phyloP scores from a whole-genome alignment of 2,797 vertebrate genomes.

The Falco novaeseelandiae region DNA sequence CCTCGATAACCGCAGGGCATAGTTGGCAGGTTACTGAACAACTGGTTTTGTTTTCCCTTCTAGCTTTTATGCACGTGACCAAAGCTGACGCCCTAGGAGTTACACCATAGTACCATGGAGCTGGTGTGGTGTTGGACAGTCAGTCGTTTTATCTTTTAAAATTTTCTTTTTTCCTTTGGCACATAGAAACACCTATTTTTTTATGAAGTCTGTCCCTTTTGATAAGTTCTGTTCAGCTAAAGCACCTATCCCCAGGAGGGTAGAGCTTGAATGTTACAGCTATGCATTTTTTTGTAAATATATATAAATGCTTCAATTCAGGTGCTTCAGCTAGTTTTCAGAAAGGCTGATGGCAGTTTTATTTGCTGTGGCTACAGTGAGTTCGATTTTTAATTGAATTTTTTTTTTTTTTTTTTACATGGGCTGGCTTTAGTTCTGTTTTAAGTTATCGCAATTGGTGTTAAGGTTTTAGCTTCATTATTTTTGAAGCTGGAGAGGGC shows the following conservation, averaged over 20 bases:
- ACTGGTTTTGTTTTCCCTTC: not conserved
- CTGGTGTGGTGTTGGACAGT: not conserved
- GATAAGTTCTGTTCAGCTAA: not conserved
- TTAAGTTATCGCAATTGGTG: not conserved
- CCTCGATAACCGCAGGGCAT: not conserved
- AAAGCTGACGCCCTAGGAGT: not conserved
- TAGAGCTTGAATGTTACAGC: not conserved
- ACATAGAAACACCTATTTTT: not conserved
- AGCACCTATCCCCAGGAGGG: not conserved
- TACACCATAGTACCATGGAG: accelerated
- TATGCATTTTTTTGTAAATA: not conserved
- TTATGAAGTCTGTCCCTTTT: not conserved
- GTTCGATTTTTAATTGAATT: not conserved
- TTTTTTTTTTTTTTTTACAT: not conserved
- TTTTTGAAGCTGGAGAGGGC: not conserved
- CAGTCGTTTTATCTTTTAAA: not conserved
- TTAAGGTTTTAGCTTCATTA: not conserved
- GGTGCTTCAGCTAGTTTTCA: not conserved
- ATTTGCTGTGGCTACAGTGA: not conserved
- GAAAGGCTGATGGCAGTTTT: not conserved
- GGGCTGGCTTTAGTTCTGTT: not conserved
- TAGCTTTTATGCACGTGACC: not conserved
- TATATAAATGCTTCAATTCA: not conserved
- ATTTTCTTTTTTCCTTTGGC: not conserved
- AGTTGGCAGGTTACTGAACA: not conserved